Base-by-base conservation (phyloP, 2,113 vertebrate species). In the Colossoma macropomum region DNA sequence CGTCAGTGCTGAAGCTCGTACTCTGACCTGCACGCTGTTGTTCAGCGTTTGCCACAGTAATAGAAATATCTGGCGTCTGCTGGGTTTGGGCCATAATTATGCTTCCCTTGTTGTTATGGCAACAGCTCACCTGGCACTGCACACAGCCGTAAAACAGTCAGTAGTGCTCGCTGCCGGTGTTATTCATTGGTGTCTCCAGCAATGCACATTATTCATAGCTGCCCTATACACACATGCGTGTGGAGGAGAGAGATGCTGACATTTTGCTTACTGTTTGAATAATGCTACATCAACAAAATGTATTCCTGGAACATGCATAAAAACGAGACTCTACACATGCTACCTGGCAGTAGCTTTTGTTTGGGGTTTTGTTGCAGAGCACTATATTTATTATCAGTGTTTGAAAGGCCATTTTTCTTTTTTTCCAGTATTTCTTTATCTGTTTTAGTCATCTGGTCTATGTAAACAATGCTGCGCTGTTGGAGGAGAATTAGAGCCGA, bases 71-170 rank as follows among this genome's bases (percentile, higher is more conserved):
- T 60, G 77, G 19, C 27, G n/a, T 74, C 34, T 65, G 74, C 59
- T 73, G 21, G 59, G 41, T 83, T 77, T 72, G 65, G 80, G 56
- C 27, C 13, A 38, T 83, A 83, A 62, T 80, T 84, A 77, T 84
- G 73, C 78, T 81, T 81, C 69, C 52, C 32, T 65, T 77, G 82
- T 86, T 86, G 82, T 80, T 62, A 86, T 84, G 78, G 82, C 68
- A 84, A 86, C 85, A 62, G 78, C 68, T 86, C 60, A 86, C 85
- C 82, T 86, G 68, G 65, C 48, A 34, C 70, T 54, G 23, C 32
- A 15, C 56, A 52, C 73, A 71, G 16, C 48, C 73, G 59, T 80
- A 68, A 84, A 60, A 74, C 77, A 70, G 77, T 56, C 66, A 19
- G 25, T 62, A 84, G 54, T 78, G 56, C 80, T 59, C 25, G 56